Evolutionary conservation across 2,888 invertebrate species (phyloP), one percentile per base, ranked within the genome.

Genomic region (Anodontia alba): DNA sequence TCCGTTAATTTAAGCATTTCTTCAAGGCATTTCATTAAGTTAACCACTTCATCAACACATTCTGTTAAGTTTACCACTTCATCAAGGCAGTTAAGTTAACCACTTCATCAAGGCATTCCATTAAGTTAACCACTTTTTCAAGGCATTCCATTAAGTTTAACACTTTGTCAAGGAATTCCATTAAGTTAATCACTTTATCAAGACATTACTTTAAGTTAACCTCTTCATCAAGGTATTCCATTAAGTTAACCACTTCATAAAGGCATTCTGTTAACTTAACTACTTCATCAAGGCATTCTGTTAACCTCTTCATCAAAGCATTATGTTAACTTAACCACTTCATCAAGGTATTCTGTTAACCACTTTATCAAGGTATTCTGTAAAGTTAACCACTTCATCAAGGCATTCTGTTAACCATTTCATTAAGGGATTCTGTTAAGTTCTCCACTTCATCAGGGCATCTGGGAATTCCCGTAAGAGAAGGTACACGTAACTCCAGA

Each of bases 121-220:
- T 5, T 38, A 38, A 38, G 38, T 38, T 38, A 12, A 8, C n/a
- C 12, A 12, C 7, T 38, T 38, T 38, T 8, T 38, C 12, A 38
- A 12, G 38, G 38, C 38, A 38, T 84, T 62, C 81, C 84, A 42
- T 74, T 62, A 33, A 17, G 38, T 62, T n/a, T 10, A 3, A 8
- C 20, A 5, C 3, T 54, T 26, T 10, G 12, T 38, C 38, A 38
- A 12, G 38, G 38, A 7, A 26, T 54, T 8, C 54, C 54, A 54
- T 3, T 26, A 49, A 49, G n/a, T 20, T 20, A 17, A 10, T 20
- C 77, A 23, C 79, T 80, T 12, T 83, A 75, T 68, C 75, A 81
- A 38, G 84, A 79, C 70, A 80, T 84, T 62, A 79, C 84, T 42
- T 74, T 62, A 33, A 17, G 62, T 62, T n/a, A 20, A 3, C n/a